Evolutionary conservation across 2,888 invertebrate species (phyloP).

Genomic region (Theodoxus fluviatilis): DNA sequence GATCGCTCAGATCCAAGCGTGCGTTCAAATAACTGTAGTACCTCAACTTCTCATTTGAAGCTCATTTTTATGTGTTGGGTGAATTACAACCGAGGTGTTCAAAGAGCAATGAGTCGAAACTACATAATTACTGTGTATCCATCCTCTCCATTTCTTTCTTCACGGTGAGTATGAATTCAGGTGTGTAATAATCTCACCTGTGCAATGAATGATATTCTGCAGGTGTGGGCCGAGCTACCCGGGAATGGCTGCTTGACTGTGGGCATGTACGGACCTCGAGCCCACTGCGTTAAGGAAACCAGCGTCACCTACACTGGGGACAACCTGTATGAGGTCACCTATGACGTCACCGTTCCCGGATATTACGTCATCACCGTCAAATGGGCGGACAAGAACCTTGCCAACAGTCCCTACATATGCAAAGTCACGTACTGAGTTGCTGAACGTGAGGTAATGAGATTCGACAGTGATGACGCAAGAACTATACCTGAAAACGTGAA

Average conservation of each 20-base stretch:
- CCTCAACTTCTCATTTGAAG: too few species aligned
- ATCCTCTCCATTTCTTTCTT: neutral
- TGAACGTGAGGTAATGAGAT: too few species aligned
- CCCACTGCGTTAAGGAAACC: slow-evolving; percentile 53
- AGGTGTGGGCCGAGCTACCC: slow-evolving; percentile 52
- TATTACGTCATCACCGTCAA: slow-evolving; percentile 59
- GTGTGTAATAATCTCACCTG: neutral
- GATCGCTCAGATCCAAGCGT: too few species aligned
- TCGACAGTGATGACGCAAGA: too few species aligned
- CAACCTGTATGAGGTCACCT: slow-evolving; percentile 59
- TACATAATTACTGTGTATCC: neutral
- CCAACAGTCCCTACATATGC: slow-evolving; percentile 53
- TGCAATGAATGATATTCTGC: slow-evolving; percentile 21
- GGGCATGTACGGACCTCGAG: slow-evolving; percentile 52
- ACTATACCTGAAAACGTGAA: too few species aligned
- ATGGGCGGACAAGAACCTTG: slow-evolving; percentile 50
- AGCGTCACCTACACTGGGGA: slow-evolving; percentile 58
- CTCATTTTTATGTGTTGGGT: too few species aligned
- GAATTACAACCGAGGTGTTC: too few species aligned
- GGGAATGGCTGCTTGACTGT: slow-evolving; percentile 54
- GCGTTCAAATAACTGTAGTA: too few species aligned
- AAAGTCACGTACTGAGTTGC: too few species aligned
- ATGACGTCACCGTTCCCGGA: slow-evolving; percentile 58
- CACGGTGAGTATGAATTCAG: neutral
- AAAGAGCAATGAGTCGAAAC: too few species aligned